These are phyloP conservation scores for Cynoglossus semilaevis DNA, from an alignment of 2,113 vertebrate genomes.

Conservation along the genomic window DNA sequence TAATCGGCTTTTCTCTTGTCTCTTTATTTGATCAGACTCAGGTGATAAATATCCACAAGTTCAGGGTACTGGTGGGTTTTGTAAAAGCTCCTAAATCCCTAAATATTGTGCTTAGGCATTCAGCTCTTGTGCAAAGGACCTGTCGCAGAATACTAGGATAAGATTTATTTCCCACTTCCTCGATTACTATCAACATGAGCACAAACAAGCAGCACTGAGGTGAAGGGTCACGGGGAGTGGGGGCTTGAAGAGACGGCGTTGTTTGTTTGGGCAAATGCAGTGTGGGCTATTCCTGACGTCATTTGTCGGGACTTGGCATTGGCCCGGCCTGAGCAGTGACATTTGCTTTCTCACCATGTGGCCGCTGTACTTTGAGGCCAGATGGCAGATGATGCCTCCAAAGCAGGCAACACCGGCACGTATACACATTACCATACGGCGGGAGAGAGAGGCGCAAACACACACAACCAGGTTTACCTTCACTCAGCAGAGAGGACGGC, in stretches of 20 bases:
- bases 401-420: conserved; percentile 54
- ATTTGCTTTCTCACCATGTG: conserved; percentile 75
- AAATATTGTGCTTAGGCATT: conserved; percentile 23
- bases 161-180: conserved; percentile 36
- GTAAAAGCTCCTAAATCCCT: conserved; percentile 22
- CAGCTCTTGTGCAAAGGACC: conserved; percentile 10
- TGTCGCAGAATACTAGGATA: conserved; percentile 7
- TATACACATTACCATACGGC: too few species aligned
- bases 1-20: conserved; percentile 8
- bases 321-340: conserved; percentile 62
- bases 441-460: conserved; percentile 32
- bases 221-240: conserved; percentile 38
- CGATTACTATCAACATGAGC: conserved; percentile 33
- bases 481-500: conserved; percentile 34
- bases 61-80: conserved; percentile 10
- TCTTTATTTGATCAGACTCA: conserved; percentile 21
- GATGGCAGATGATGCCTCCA: conserved; percentile 70
- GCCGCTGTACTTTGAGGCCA: conserved; percentile 70
- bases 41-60: conserved; percentile 14
- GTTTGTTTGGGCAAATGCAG: conserved; percentile 41
- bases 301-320: conserved; percentile 63
- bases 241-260: conserved; percentile 15
- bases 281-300: conserved; percentile 64
- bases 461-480: conserved; percentile 42
- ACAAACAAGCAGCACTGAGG: conserved; percentile 7